Evolutionary conservation across 2,113 vertebrate species (phyloP), one percentile per base, ranked within the genome.

Genomic region (Ceratotherium simum): DNA sequence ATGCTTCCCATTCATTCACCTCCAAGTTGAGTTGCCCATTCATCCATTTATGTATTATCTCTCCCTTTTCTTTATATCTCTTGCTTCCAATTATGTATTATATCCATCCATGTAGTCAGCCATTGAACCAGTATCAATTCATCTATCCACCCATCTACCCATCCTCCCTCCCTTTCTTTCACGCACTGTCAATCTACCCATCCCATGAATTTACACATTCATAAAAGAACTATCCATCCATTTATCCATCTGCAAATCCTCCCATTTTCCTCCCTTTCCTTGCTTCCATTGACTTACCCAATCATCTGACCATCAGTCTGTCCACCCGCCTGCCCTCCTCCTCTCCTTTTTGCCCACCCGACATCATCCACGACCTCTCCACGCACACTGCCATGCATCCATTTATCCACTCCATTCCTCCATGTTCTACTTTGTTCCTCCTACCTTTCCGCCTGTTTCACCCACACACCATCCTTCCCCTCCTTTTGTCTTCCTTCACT

Each of bases 191-290:
- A 42, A 1, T 10, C 6, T 9, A 0, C 5, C 27, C 27, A 31
- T 21, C 27, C 11, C n/a, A 3, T 20, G 12, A 5, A 5, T 3
- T 1, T 0, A 1, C 36, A 27, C 11, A 0, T 54, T 54, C 60
- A n/a, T 25, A 8, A 16, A n/a, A 82, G n/a, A 42, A 16, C 60
- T 4, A 27, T 14, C 67, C 69, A 25, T 14, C 60, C 13, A 2
- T 6, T 5, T 13, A 13, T 8, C 25, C 5, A 3, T 33, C 39
- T 42, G 17, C 17, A 56, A 17, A 21, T 3, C 36, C 51, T 3
- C 42, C 17, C 14, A 2, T 18, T 46, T 48, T 42, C 36, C 64
- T 54, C 39, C 54, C 13, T 27, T 27, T 8, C 16, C 25, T 5
- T 62, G 42, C 70, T 64, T 17, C 18, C 16, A n/a, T 2, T 5